Evolutionary conservation across 1,140 invertebrate genomes (phyloP).

Genomic region (Mercenaria mercenaria): DNA sequence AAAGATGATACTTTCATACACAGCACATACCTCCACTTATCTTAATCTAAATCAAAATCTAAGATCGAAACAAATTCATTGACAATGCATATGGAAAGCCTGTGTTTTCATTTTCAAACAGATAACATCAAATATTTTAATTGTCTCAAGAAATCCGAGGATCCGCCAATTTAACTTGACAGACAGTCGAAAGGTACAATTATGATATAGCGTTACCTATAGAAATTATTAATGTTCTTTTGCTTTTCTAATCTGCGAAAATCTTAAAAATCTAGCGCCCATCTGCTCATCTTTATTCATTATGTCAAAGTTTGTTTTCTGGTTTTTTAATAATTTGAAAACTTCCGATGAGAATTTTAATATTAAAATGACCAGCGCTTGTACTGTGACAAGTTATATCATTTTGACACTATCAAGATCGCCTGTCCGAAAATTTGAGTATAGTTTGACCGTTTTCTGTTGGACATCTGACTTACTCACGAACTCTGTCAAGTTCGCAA

Average conservation of each 20-base stretch:
- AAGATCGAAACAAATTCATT: constrained; percentile 30
- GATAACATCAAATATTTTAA: constrained; percentile 58
- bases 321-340: background rate
- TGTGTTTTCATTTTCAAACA: constrained; percentile 35
- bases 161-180: constrained; percentile 26
- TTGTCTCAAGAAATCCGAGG: constrained; percentile 27
- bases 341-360: background rate
- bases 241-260: background rate
- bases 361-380: background rate
- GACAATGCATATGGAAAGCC: constrained; percentile 40
- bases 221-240: background rate
- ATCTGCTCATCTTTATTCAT: constrained; percentile 4
- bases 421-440: background rate
- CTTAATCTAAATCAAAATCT: constrained; percentile 24
- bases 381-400: background rate
- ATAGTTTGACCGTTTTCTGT: no score
- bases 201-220: constrained; percentile 41
- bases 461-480: no score
- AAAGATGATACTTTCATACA: background rate
- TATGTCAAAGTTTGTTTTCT: background rate
- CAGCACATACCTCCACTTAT: background rate
- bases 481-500: no score
- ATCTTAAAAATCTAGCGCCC: background rate
- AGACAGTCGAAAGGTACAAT: background rate
- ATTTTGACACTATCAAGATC: background rate